A percentile compares a stretch with the other conserved stretches of the same genome.
Conservation (phyloP, 1,140 invertebrate genomes). For the Aphis gossypii region DNA sequence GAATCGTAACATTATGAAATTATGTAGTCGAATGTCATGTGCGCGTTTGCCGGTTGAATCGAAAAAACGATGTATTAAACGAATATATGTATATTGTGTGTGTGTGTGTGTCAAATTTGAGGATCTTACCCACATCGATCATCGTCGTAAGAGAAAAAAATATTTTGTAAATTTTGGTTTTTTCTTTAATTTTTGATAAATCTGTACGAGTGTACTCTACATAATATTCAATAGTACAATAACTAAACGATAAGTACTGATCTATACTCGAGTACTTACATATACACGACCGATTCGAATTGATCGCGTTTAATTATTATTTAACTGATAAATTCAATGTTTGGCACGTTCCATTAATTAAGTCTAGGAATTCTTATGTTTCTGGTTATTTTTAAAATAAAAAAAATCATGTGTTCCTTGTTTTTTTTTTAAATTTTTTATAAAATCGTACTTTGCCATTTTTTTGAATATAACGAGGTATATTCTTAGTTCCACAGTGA, state of each 20-base stretch:
- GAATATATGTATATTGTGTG: too few species aligned
- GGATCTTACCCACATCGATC: background rate
- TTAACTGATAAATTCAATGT: background rate
- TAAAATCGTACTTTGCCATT: background rate
- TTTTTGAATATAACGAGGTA: background rate
- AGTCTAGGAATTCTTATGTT: background rate
- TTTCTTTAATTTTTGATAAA: background rate
- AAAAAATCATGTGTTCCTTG: background rate
- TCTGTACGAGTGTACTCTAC: too few species aligned
- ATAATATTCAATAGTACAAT: background rate
- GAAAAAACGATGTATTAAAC: background rate
- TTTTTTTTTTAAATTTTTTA: background rate
- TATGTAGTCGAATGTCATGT: background rate
- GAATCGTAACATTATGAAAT: background rate
- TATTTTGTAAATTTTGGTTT: background rate
- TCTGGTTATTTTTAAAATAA: background rate
- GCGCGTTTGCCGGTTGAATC: background rate
- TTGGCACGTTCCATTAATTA: background rate
- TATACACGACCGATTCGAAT: background rate
- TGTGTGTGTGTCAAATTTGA: background rate
- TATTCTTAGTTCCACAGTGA: background rate
- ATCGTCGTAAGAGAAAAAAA: background rate
- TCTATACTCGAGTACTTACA: background rate
- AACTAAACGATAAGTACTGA: background rate
- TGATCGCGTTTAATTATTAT: background rate